Evolutionary conservation across 1,140 invertebrate species (phyloP), one percentile per base, ranked within the genome.

Genomic region (Scaptomyza montana): DNA sequence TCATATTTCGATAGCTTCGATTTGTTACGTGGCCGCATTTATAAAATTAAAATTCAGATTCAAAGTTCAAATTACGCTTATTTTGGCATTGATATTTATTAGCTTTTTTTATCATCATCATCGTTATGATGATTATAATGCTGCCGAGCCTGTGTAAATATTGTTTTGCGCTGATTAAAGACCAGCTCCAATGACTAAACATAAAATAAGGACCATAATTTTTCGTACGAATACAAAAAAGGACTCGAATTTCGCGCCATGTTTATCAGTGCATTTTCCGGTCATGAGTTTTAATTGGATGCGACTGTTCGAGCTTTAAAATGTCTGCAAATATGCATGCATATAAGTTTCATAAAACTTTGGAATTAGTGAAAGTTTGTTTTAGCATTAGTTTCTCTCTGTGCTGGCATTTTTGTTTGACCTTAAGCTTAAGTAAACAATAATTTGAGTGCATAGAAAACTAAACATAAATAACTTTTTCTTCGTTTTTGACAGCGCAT

Each of bases 1-100:
- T 25, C 21, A 25, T 12, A 46, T 50, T 57, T 59, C 43, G 56
- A 43, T 25, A 7, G 28, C 43, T 53, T 62, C 47, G 30, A 53
- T 67, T 76, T 68, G 30, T 62, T 61, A 46, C 71, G 54, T 56
- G 65, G 49, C 45, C 28, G 59, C 66, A 67, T 84, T 82, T 75
- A 61, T 60, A 54, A 82, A 76, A 78, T 78, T 77, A 62, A 74
- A 85, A 85, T 79, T 62, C 46, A 33, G 39, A 75, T 67, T 75
- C 74, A 25, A 50, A 19, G 33, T 60, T 50, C n/a, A 65, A 59
- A 66, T 59, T 28, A 51, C 59, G 75, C 72, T 70, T 77, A 74
- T 72, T 69, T 77, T 36, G 33, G 33, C 74, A 77, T 69, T 74
- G 81, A 80, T 56, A 84, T 84, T 82, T 72, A 71, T 64, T 85